Percentiles rank a stretch among this genome's conserved stretches.
Evolutionary conservation across 2,888 invertebrate species (phyloP).

Genomic region (Caenorhabditis sp.): DNA sequence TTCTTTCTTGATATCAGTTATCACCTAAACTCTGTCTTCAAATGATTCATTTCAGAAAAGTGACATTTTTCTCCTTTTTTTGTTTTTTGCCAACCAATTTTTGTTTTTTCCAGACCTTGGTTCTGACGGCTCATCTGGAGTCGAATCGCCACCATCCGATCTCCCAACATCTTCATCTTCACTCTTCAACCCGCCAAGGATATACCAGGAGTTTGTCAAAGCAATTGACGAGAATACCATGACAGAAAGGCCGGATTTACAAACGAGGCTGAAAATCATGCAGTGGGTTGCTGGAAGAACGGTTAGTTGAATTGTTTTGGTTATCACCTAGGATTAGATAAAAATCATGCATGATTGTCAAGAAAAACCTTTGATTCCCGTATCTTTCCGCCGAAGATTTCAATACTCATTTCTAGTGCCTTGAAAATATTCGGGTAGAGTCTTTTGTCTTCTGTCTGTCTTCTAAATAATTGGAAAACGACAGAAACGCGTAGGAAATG

Average conservation of each 20-base stretch:
- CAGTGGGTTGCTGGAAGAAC: conserved; percentile 73
- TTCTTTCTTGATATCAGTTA: no score
- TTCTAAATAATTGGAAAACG: conserved; percentile 12
- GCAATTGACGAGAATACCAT: conserved; percentile 74
- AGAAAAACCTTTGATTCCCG: no score
- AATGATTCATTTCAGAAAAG: no score
- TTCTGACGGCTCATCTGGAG: conserved; percentile 71
- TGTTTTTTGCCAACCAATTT: background rate
- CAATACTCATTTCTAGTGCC: background rate
- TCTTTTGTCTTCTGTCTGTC: background rate
- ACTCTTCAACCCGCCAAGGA: conserved; percentile 61
- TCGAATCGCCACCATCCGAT: conserved; percentile 74
- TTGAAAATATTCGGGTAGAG: background rate
- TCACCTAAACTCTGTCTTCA: no score
- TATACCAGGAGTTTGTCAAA: conserved; percentile 70
- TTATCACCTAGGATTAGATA: background rate
- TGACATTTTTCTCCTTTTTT: background rate
- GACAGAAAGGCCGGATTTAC: conserved; percentile 70
- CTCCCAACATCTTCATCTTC: conserved; percentile 74
- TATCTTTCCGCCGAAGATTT: no score
- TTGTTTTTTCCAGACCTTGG: conserved; percentile 58
- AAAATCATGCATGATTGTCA: no score
- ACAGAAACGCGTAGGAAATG: background rate
- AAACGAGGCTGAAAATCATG: conserved; percentile 74
- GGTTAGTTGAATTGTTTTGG: conserved; percentile 35